Conservation (phyloP, 2,113 vertebrate genomes). For the Nothoprocta pentlandii region DNA sequence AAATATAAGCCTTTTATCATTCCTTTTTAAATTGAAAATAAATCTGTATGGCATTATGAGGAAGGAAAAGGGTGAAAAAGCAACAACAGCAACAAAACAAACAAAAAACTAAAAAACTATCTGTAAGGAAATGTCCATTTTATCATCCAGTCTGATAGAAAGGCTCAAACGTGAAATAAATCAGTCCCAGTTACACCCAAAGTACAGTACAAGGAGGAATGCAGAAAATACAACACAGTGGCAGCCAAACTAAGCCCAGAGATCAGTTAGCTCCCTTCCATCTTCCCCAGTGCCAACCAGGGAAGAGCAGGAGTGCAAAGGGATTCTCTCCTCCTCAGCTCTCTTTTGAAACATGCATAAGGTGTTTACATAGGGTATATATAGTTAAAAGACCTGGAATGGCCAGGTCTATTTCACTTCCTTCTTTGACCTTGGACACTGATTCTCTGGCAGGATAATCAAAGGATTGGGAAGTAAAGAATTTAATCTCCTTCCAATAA, state of each 20-base stretch:
- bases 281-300: neutral
- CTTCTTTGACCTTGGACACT: neutral
- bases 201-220: neutral
- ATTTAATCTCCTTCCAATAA: neutral
- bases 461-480: neutral
- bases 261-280: neutral
- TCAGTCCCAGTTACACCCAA: neutral
- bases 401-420: fast-evolving
- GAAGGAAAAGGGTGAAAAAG: neutral
- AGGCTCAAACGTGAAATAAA: neutral
- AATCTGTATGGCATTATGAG: neutral
- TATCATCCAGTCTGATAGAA: neutral
- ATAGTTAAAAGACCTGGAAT: neutral
- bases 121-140: neutral
- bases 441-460: neutral
- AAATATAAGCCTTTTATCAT: neutral
- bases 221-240: neutral
- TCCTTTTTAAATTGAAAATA: neutral
- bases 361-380: neutral
- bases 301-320: neutral
- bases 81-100: neutral
- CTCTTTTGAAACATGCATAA: neutral
- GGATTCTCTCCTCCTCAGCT: neutral
- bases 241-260: neutral
- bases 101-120: too few species aligned